Evolutionary conservation across 2,113 vertebrate genomes (phyloP).

Genomic region (Oplegnathus fasciatus): DNA sequence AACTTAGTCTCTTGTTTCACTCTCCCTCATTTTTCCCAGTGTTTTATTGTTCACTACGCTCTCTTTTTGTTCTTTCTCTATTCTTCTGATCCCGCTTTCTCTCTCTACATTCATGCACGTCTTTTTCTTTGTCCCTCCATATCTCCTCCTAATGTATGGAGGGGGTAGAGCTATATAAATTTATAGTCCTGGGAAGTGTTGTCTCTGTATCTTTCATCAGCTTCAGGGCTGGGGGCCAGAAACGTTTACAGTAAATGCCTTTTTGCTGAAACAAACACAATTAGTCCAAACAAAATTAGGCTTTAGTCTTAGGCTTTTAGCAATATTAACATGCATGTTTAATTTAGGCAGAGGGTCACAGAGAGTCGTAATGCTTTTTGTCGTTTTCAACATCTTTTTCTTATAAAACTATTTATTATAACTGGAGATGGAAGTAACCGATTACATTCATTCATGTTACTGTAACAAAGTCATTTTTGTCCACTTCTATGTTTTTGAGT

Average conservation of each 20-base stretch:
- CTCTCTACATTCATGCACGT: neutral
- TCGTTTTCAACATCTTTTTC: neutral
- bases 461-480: no score
- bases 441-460: no score
- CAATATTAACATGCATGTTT: neutral
- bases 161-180: slow-evolving; percentile 18
- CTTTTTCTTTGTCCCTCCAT: neutral
- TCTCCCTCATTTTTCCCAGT: slow-evolving; percentile 8
- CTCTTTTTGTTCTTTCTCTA: neutral
- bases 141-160: slow-evolving; percentile 11
- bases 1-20: slow-evolving; percentile 40
- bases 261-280: slow-evolving; percentile 16
- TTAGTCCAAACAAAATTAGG: neutral
- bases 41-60: slow-evolving; percentile 33
- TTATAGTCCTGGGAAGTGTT: slow-evolving; percentile 12
- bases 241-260: neutral
- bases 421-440: no score
- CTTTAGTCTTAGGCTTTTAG: neutral
- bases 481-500: no score
- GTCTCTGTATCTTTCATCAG: slow-evolving; percentile 28
- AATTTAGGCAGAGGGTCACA: neutral
- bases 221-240: slow-evolving; percentile 13
- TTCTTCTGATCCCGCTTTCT: neutral
- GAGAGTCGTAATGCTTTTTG: no score
- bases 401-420: no score